Evolutionary conservation across 30 jellyfish, hydroid and myxozoan species (phyloP).

Genomic region (Catostylus mosaicus): DNA sequence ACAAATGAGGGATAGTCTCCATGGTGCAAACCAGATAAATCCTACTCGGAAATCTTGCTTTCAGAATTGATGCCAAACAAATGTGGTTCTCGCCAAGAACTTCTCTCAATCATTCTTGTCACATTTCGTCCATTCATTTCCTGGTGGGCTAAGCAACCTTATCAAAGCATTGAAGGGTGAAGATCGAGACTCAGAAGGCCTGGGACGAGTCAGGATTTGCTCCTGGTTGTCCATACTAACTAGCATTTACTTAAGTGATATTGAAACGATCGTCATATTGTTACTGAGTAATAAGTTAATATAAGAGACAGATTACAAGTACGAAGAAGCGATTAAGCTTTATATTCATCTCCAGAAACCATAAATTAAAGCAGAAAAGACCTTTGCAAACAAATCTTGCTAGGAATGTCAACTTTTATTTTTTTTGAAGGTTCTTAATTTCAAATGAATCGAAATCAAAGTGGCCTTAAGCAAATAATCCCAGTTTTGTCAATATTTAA

Average conservation of each 20-base stretch:
- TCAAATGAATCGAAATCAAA: constrained; percentile 38
- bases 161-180: too few species aligned
- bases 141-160: too few species aligned
- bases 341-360: constrained; percentile 35
- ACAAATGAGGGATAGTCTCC: too few species aligned
- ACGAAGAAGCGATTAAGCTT: constrained; percentile 16
- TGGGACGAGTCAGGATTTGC: constrained; percentile 7
- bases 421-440: constrained; percentile 28
- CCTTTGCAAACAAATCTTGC: constrained; percentile 42
- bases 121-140: too few species aligned
- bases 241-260: background rate
- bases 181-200: background rate
- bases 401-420: constrained; percentile 26
- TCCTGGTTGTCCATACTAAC: background rate
- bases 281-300: constrained; percentile 3
- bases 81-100: too few species aligned
- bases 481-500: constrained; percentile 51
- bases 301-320: constrained; percentile 1
- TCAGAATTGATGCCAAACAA: too few species aligned
- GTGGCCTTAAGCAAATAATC: constrained; percentile 45
- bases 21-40: too few species aligned
- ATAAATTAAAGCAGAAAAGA: constrained; percentile 17
- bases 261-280: constrained; percentile 8
- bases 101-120: too few species aligned
- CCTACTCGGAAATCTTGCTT: too few species aligned